A percentile compares a stretch with the other conserved stretches of the same genome.
Conservation (phyloP, 2,113 vertebrate genomes). For the Tenebrosternarchus preto region DNA sequence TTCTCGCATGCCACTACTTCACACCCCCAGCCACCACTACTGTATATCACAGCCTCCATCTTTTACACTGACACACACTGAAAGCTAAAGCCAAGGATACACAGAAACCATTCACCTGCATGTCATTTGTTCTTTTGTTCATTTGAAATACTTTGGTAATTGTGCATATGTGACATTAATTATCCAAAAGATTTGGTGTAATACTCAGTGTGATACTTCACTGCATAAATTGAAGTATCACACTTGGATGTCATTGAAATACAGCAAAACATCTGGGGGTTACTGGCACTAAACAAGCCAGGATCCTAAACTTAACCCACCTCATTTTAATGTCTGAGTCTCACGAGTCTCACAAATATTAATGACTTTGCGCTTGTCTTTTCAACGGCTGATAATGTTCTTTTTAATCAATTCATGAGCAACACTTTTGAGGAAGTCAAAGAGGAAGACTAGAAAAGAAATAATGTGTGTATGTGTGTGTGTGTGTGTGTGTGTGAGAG, state of each 20-base stretch:
- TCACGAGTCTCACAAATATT: background rate
- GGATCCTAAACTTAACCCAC: background rate
- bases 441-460: background rate
- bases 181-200: too few relatives aligned
- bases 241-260: background rate
- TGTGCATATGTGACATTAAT: too few relatives aligned
- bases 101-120: background rate
- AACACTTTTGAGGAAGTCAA: background rate
- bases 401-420: background rate
- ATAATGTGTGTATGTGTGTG: background rate
- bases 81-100: background rate
- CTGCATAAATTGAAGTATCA: too few relatives aligned
- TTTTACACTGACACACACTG: background rate
- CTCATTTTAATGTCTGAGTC: background rate
- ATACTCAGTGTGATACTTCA: too few relatives aligned
- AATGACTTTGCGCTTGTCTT: background rate
- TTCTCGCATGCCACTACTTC: conserved; percentile 10
- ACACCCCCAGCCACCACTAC: conserved; percentile 28
- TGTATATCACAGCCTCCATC: conserved; percentile 5
- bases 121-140: too few relatives aligned
- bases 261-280: background rate
- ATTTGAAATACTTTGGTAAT: too few relatives aligned
- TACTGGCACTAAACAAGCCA: background rate
- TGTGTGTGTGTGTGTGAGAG: conserved; percentile 31
- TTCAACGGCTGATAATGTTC: background rate